Base-by-base conservation (phyloP, 2,797 vertebrate genomes). In the Distichodus sexfasciatus region DNA sequence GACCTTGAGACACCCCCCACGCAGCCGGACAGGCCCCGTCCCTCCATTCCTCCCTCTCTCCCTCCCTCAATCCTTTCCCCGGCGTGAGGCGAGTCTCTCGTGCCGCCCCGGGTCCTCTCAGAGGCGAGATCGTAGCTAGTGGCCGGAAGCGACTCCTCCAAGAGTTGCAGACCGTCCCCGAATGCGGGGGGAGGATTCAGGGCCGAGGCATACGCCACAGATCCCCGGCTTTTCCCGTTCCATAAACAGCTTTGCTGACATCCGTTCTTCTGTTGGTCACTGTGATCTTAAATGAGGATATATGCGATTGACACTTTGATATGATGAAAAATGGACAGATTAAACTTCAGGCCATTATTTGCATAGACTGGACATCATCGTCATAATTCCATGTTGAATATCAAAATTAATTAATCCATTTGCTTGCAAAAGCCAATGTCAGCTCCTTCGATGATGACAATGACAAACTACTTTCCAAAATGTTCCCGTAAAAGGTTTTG, bases 1-100 rank as follows among this genome's bases (percentile, higher is more conserved):
- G 87, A 91, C 90, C 91, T 92, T 91, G 79, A 90, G 79, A 84
- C 80, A 63, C 69, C 51, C 77, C 31, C 71, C 55, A 71, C 54
- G 60, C 44, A 57, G 44, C 57, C 31, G 29, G 58, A 36, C 21
- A 15, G 50, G 47, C 38, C 55, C 58, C 54, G n/a, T n/a, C n/a
- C n/a, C n/a, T n/a, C n/a, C n/a, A n/a, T n/a, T n/a, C n/a, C n/a
- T n/a, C n/a, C n/a, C n/a, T n/a, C n/a, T n/a, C n/a, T n/a, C n/a
- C n/a, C n/a, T n/a, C n/a, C n/a, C n/a, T n/a, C n/a, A n/a, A n/a
- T n/a, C 66, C 60, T 69, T 40, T 23, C 38, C 48, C 46, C 40
- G 29, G 66, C 61, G 43, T 71, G 26, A 68, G 57, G 74, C 71
- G 64, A 65, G 75, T 68, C 67, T 76, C 19, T 54, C 14, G 29